Evolutionary conservation across 2,797 vertebrate genomes (phyloP).

Genomic region (Remorina albescens): DNA sequence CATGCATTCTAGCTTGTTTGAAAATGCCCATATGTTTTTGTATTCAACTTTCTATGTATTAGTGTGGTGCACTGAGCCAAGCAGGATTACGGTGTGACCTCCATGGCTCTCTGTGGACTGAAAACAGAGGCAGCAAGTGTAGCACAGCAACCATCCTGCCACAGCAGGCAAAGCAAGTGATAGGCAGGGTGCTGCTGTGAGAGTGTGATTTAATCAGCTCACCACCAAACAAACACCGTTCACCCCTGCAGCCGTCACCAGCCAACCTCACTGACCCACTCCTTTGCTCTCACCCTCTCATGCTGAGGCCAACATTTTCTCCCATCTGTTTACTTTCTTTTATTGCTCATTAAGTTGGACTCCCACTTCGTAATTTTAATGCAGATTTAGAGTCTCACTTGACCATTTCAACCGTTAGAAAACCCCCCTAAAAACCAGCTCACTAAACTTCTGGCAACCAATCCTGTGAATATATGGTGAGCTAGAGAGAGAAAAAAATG

Average conservation of each 20-base stretch:
- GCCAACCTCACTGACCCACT: slow-evolving; percentile 50
- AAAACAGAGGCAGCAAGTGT: slow-evolving; percentile 65
- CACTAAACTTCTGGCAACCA: slow-evolving; percentile 19
- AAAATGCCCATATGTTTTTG: slow-evolving; percentile 31
- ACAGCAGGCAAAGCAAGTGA: slow-evolving; percentile 48
- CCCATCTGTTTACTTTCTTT: slow-evolving; percentile 41
- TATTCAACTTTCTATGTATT: slow-evolving; percentile 50
- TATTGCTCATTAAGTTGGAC: slow-evolving; percentile 41
- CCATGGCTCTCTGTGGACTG: slow-evolving; percentile 39
- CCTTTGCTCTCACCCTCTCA: slow-evolving; percentile 15
- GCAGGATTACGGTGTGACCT: slow-evolving; percentile 64
- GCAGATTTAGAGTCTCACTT: slow-evolving; percentile 18
- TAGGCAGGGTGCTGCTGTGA: slow-evolving; percentile 40
- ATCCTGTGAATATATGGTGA: slow-evolving; percentile 29
- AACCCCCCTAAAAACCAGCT: slow-evolving; percentile 15
- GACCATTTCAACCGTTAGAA: slow-evolving; percentile 24
- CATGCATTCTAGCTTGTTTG: slow-evolving; percentile 19
- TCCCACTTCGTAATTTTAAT: slow-evolving; percentile 26
- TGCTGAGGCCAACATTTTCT: slow-evolving; percentile 13
- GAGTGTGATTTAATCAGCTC: slow-evolving; percentile 71
- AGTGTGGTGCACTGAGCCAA: slow-evolving; percentile 28
- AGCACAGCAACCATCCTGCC: slow-evolving; percentile 54
- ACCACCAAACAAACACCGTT: slow-evolving; percentile 58
- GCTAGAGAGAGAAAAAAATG: slow-evolving; percentile 20
- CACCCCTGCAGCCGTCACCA: slow-evolving; percentile 41